Base-by-base conservation (phyloP, 2,797 vertebrate species). In the Gallinago stenura region DNA sequence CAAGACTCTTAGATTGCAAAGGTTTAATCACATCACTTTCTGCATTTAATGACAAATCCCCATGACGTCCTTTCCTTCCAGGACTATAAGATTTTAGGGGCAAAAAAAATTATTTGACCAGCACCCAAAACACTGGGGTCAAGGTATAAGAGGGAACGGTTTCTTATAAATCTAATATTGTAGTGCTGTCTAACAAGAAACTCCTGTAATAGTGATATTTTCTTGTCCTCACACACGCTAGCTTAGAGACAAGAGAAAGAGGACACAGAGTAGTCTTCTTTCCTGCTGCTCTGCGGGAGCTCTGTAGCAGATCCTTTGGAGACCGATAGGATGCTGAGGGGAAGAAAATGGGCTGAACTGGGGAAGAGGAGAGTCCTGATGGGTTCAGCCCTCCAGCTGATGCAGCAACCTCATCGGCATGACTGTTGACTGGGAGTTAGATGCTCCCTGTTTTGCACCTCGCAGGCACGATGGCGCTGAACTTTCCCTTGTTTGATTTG, bases 381-480 rank as follows among this genome's bases (percentile, higher is more conserved):
- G 84, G 31, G 58, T 30, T 82, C 54, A 57, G 30, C 43, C 43
- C 18, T 56, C 18, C 37, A 21, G 53, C n/a, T 46, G 71, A 45
- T 46, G 51, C 21, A 71, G 50, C 0, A 0, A 33, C 50, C 43
- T 65, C 4, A 1, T 43, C 12, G 6, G 50, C 33, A 3, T 26
- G 43, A 15, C 12, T 26, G 8, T n/a, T 76, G 35, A 4, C 16
- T 22, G 26, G 43, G 25, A 28, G 14, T 24, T 43, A n/a, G 46
- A 56, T 9, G 8, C 26, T 80, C 39, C 33, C 56, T 37, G 22
- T 13, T 78, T 72, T 58, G 30, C 17, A 68, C 18, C 37, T 87
- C 69, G 31, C 15, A 45, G 8, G 50, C 31, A 53, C 19, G 41
- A 8, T 16, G 25, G 31, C 26, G 31, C 25, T 7, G 15, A 33